Evolutionary conservation across 2,888 invertebrate species (phyloP).

Genomic region (Apodemia hepburni): DNA sequence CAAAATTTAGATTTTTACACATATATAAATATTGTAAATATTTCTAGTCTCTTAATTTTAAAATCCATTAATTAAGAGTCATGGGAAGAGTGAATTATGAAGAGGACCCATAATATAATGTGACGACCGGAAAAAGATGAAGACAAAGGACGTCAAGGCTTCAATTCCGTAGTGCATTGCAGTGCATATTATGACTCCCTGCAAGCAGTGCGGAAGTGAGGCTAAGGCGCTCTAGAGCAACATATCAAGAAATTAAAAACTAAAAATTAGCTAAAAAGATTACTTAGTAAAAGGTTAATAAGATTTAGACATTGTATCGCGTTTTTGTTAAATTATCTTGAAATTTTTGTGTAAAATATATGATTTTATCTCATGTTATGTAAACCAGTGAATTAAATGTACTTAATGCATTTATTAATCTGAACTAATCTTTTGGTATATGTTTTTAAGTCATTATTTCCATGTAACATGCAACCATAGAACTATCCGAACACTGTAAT

Average conservation of each 20-base stretch:
- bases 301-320: too few relatives aligned
- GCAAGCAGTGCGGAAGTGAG: conserved; percentile 98
- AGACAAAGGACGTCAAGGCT: conserved; percentile 79
- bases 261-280: not conserved
- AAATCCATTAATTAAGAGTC: conserved; percentile 3
- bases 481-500: too few relatives aligned
- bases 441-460: too few relatives aligned
- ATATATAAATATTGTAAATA: not conserved
- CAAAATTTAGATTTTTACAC: too few relatives aligned
- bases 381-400: too few relatives aligned
- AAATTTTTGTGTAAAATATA: too few relatives aligned
- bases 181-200: conserved; percentile 87
- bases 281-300: too few relatives aligned
- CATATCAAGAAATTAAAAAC: conserved; percentile 39
- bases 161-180: conserved; percentile 99
- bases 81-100: conserved; percentile 26
- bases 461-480: too few relatives aligned
- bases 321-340: too few relatives aligned
- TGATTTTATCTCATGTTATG: too few relatives aligned
- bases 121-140: conserved; percentile 33
- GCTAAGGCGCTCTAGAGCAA: conserved; percentile 71
- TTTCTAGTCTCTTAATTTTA: not conserved
- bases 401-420: too few relatives aligned
- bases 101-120: conserved; percentile 6
- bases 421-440: too few relatives aligned